A percentile compares a stretch with the other conserved stretches of the same genome.
Evolutionary conservation across 2,888 invertebrate genomes (phyloP).

Genomic region (Endomychus coccineus): DNA sequence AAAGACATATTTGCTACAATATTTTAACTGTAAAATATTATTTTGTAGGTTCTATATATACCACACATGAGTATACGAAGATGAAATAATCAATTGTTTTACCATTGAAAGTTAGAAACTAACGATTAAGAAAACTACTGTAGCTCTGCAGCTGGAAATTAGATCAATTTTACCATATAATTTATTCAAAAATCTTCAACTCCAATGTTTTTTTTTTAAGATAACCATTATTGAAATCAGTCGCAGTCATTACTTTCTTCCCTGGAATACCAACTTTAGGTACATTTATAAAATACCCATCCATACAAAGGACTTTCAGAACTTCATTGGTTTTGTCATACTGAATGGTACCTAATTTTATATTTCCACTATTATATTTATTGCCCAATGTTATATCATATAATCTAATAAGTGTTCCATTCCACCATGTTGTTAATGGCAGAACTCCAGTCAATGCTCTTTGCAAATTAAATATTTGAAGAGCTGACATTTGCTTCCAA

Average conservation of each 20-base stretch:
- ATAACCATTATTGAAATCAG: conserved; percentile 83
- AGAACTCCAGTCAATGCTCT: conserved; percentile 62
- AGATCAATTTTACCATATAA: too few species aligned
- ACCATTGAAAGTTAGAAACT: too few species aligned
- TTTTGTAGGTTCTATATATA: too few species aligned
- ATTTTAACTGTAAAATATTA: too few species aligned
- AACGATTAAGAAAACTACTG: too few species aligned
- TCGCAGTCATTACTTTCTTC: conserved; percentile 65
- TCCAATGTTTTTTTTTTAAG: conserved; percentile 62
- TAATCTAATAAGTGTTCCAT: conserved; percentile 55
- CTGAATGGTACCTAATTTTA: conserved; percentile 51
- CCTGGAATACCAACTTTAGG: conserved; percentile 57
- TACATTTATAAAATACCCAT: conserved; percentile 58
- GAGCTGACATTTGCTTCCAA: conserved; percentile 59
- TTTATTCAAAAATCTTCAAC: too few species aligned
- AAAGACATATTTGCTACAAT: too few species aligned
- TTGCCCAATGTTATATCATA: conserved; percentile 39
- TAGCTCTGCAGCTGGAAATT: too few species aligned
- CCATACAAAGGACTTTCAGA: conserved; percentile 60
- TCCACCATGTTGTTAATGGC: conserved; percentile 55
- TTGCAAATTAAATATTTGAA: conserved; percentile 61
- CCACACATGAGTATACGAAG: too few species aligned
- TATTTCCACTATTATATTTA: conserved; percentile 4
- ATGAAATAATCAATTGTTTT: too few species aligned
- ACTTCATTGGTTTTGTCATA: conserved; percentile 53